A percentile compares a stretch with the other conserved stretches of the same genome.
These are phyloP conservation scores for Apoderus coryli DNA, from an alignment of 2,888 invertebrate genomes.

Conservation along the genomic window DNA sequence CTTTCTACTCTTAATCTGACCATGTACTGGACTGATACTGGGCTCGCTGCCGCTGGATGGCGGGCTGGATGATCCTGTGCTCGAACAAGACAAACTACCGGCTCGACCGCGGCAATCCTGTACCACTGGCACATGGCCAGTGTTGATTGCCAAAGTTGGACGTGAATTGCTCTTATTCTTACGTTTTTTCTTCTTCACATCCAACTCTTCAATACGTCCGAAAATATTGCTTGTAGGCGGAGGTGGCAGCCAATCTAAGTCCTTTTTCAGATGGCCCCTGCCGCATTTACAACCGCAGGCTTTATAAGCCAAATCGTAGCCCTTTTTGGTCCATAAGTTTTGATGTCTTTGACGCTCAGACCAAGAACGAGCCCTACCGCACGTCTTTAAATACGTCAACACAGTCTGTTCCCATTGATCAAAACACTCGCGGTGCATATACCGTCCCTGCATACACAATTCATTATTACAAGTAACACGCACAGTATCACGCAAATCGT, in stretches of 20 bases:
- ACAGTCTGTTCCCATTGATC: constrained; percentile 87
- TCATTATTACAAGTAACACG: constrained; percentile 93
- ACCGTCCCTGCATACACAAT: constrained; percentile 71
- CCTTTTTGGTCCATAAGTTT: constrained; percentile 96
- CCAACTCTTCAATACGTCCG: constrained; percentile 38
- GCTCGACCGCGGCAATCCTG: constrained; percentile 47
- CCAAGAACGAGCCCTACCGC: constrained; percentile 87
- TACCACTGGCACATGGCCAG: constrained; percentile 28
- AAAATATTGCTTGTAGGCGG: constrained; percentile 37
- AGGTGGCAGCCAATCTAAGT: constrained; percentile 80
- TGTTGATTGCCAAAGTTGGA: constrained; percentile 4
- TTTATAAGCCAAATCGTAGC: constrained; percentile 90
- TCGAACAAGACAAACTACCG: constrained; percentile 56
- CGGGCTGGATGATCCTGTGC: constrained; percentile 70
- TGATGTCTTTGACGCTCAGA: constrained; percentile 87
- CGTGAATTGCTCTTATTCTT: no score
- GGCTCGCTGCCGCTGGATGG: constrained; percentile 62
- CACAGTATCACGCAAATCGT: constrained; percentile 65
- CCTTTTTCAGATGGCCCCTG: constrained; percentile 85
- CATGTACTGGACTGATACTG: constrained; percentile 57
- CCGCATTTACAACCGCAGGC: constrained; percentile 91
- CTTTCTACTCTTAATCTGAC: constrained; percentile 55
- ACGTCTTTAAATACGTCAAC: constrained; percentile 75
- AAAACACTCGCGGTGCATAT: constrained; percentile 94
- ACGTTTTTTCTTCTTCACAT: constrained; percentile 35